phyloP scores from a whole-genome alignment of 2,888 invertebrate genomes.

The Caenorhabditis sp. region DNA sequence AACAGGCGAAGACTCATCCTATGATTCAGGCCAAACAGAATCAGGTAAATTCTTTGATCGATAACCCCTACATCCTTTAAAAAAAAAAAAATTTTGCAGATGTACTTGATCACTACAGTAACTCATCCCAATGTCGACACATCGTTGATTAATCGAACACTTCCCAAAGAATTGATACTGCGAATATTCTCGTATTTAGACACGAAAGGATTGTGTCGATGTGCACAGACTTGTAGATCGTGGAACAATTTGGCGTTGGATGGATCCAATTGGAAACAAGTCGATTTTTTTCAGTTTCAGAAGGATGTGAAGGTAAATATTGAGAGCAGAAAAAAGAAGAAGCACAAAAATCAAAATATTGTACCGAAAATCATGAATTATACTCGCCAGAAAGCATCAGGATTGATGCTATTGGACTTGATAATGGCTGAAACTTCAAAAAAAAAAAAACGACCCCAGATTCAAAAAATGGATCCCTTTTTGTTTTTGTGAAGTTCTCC shows the following conservation, averaged over 20 bases:
- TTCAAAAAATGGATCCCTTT: no score
- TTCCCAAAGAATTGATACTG: slow-evolving; percentile 93
- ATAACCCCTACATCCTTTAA: no score
- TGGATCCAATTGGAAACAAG: slow-evolving; percentile 99
- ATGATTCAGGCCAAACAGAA: slow-evolving; percentile 66
- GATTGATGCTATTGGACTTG: no score
- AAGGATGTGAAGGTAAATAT: slow-evolving; percentile 88
- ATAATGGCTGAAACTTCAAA: no score
- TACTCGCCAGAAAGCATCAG: no score
- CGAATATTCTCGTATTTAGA: slow-evolving; percentile 94
- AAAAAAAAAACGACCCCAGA: no score
- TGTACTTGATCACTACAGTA: slow-evolving; percentile 68
- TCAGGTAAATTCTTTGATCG: slow-evolving; percentile 47
- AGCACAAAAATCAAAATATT: no score
- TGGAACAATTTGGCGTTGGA: slow-evolving; percentile 98
- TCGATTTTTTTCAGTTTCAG: slow-evolving; percentile 97
- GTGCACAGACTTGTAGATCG: slow-evolving; percentile 75
- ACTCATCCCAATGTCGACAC: slow-evolving; percentile 37
- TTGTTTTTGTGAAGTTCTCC: no score
- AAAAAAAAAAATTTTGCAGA: slow-evolving; percentile 49
- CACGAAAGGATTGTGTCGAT: slow-evolving; percentile 87
- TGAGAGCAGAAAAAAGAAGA: no score
- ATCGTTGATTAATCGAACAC: slow-evolving; percentile 83
- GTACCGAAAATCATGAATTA: no score
- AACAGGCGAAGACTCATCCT: slow-evolving; percentile 52